A percentile compares a stretch with the other conserved stretches of the same genome.
These are phyloP conservation scores for Parazoanthus swiftii DNA, from an alignment of 92 coral and sea anemone genomes.

Conservation along the genomic window DNA sequence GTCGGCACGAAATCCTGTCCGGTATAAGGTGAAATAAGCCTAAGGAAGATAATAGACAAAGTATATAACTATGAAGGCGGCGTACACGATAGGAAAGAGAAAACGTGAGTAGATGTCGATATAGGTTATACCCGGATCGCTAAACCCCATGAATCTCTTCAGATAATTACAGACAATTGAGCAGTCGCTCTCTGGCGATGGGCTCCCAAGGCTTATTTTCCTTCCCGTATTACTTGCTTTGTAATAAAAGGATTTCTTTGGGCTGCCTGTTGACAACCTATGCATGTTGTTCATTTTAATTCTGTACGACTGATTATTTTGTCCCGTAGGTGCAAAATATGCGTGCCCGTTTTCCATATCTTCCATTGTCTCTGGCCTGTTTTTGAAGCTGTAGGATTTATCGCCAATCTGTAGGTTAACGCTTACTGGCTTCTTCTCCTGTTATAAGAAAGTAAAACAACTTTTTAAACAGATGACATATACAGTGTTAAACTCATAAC, in stretches of 20 bases:
- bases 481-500: neutral
- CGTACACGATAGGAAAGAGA: conserved; percentile 68
- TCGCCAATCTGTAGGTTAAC: conserved; percentile 61
- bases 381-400: conserved; percentile 68
- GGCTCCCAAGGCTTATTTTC: neutral
- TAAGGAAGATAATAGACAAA: conserved; percentile 35
- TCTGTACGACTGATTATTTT: neutral
- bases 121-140: conserved; percentile 71
- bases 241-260: neutral
- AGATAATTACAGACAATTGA: conserved; percentile 18
- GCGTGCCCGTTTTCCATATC: conserved; percentile 26
- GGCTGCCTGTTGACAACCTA: neutral
- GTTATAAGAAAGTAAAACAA: conserved; percentile 1
- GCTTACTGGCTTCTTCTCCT: conserved; percentile 23
- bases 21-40: too few relatives aligned
- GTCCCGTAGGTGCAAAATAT: neutral
- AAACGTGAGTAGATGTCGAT: conserved; percentile 77
- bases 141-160: conserved; percentile 60
- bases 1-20: too few relatives aligned
- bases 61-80: conserved; percentile 64
- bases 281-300: conserved; percentile 8
- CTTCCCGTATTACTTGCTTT: conserved; percentile 15
- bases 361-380: conserved; percentile 44
- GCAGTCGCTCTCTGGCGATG: neutral
- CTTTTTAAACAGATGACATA: conserved; percentile 4